Conservation (phyloP, 2,113 vertebrate genomes). For the Cariama cristata region DNA sequence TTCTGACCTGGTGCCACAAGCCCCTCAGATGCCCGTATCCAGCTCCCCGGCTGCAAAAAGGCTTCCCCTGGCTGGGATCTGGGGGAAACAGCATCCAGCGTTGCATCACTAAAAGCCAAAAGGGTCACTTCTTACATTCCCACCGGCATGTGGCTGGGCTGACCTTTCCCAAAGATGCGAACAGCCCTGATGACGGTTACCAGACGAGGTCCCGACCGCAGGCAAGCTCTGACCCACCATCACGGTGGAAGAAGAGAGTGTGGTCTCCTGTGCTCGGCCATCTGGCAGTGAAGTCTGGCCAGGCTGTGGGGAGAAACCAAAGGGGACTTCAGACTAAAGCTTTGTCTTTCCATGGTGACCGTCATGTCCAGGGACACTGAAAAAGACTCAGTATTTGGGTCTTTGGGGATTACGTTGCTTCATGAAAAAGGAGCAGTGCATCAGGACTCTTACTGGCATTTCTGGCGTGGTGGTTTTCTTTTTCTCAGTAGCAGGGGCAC, state of each 20-base stretch:
- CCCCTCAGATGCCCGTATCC: not conserved
- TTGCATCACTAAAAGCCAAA: not conserved
- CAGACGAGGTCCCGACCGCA: not conserved
- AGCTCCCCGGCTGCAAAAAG: not conserved
- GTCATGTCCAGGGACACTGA: not conserved
- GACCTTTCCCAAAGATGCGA: not conserved
- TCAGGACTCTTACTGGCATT: not conserved
- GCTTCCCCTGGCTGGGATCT: not conserved
- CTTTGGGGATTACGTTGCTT: not conserved
- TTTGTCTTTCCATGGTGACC: not conserved
- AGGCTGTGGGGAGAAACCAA: not conserved
- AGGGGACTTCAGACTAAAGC: not conserved
- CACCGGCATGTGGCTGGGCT: fast-evolving
- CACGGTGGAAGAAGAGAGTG: fast-evolving
- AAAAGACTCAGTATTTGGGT: not conserved
- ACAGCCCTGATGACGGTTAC: fast-evolving
- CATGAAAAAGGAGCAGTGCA: not conserved
- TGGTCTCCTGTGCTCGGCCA: not conserved
- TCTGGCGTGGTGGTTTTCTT: fast-evolving
- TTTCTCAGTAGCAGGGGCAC: fast-evolving
- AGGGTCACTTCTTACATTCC: not conserved
- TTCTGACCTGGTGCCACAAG: not conserved
- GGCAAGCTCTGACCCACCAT: not conserved
- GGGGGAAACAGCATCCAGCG: not conserved
- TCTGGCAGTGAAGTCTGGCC: not conserved